phyloP scores from a whole-genome alignment of 2,797 vertebrate species.

The Atherinosoma microstoma region DNA sequence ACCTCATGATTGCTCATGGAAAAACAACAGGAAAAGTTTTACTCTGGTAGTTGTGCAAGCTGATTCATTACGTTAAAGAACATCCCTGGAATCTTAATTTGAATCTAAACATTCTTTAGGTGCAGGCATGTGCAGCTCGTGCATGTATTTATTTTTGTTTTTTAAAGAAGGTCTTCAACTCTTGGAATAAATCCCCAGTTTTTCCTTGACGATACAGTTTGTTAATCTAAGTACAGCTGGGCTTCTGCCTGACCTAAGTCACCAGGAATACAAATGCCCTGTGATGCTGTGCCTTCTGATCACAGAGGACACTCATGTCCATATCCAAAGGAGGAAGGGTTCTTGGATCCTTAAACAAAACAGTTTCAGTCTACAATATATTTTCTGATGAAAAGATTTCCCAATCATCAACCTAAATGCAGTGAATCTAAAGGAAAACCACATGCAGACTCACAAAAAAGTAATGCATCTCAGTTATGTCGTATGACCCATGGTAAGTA shows the following conservation, averaged over 20 bases:
- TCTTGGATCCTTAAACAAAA: not conserved
- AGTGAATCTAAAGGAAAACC: not conserved
- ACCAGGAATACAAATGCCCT: conserved; percentile 31
- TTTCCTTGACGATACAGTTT: conserved; percentile 28
- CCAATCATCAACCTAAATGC: not conserved
- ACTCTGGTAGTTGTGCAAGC: conserved; percentile 38
- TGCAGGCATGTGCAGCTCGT: not conserved
- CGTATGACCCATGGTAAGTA: not conserved
- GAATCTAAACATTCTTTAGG: conserved; percentile 18
- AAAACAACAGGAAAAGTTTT: conserved; percentile 75
- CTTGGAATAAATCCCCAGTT: conserved; percentile 30
- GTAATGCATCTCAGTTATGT: not conserved
- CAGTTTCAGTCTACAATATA: not conserved
- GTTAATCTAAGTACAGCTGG: conserved; percentile 22
- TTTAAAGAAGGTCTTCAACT: not conserved
- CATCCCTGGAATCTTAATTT: conserved; percentile 12
- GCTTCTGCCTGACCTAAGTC: conserved; percentile 48
- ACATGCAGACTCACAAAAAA: not conserved
- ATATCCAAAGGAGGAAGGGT: not conserved
- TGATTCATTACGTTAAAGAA: conserved; percentile 2
- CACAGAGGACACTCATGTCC: conserved; percentile 25
- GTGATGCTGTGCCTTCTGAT: conserved; percentile 30
- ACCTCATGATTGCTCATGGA: conserved; percentile 31
- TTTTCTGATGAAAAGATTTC: not conserved
- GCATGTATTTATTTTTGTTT: conserved; percentile 28